Evolutionary conservation across 2,888 invertebrate species (phyloP), one percentile per base, ranked within the genome.

Genomic region (Drosophila birchii): DNA sequence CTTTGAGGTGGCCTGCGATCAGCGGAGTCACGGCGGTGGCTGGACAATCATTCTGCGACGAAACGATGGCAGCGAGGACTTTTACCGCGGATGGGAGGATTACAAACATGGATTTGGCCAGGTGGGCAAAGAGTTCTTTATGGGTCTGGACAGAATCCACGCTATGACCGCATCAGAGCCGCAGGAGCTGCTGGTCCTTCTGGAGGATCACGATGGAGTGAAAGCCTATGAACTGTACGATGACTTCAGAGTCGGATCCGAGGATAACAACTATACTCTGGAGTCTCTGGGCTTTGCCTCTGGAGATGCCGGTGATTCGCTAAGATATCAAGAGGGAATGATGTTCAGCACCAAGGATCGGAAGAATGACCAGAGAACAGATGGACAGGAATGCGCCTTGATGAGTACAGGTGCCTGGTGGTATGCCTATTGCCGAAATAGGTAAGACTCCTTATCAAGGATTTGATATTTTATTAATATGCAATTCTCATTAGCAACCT

Each of bases 91-190:
- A 0, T 63, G 63, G 63, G 6, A 32, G 5, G 57, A 57, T 16
- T 69, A 69, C 44, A 57, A 64, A n/a, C 1, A 16, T 0, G 69
- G 69, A 29, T 70, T 70, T n/a, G 69, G 69, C 1, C 2, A 53
- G 12, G 18, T 70, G 39, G 16, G 44, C 14, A 39, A 20, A 3
- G 64, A 70, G n/a, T 64, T 53, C 11, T 64, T 66, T 11, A 1
- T 66, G 12, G 64, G 69, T 2, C 3, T 70, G 45, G 64, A 70
- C 0, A 64, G 41, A 32, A 41, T 70, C 8, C 49, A 59, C 2
- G 45, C 63, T 0, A 44, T 44, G 3, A 23, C n/a, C n/a, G n/a
- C n/a, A n/a, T n/a, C n/a, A n/a, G n/a, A n/a, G n/a, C n/a, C 39
- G 12, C 36, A 39, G 1, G 39, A 39, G 39, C 4, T 39, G n/a